These are phyloP conservation scores for Eublepharis macularius DNA, from an alignment of 2,113 vertebrate genomes.

Conservation along the genomic window DNA sequence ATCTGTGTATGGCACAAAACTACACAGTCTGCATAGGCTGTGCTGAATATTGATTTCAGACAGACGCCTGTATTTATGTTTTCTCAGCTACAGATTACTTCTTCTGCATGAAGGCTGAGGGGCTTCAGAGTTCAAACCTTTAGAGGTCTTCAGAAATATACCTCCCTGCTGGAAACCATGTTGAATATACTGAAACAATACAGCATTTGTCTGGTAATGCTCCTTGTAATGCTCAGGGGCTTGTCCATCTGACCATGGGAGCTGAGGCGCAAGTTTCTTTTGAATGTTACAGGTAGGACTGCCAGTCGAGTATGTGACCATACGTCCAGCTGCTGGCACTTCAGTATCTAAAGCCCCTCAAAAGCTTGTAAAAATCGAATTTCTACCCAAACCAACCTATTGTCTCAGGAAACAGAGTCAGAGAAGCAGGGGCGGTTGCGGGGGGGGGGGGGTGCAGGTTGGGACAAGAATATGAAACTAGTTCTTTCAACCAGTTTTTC, in stretches of 20 bases:
- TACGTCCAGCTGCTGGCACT: not conserved
- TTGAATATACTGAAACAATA: not conserved
- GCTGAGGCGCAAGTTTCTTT: not conserved
- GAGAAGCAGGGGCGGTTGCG: not conserved
- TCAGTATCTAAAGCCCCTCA: not conserved
- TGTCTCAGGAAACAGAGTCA: not conserved
- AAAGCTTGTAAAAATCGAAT: not conserved
- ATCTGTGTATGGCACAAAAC: not conserved
- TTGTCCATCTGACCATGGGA: not conserved
- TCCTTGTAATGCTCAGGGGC: not conserved
- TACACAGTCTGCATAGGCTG: not conserved
- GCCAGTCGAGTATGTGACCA: not conserved
- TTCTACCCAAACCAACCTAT: not conserved
- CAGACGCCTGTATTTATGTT: not conserved
- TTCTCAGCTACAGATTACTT: not conserved
- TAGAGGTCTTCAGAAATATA: not conserved
- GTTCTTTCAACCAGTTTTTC: not conserved
- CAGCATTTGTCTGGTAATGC: not conserved
- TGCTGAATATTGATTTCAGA: not conserved
- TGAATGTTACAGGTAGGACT: not conserved
- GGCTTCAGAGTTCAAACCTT: not conserved
- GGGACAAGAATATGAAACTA: not conserved
- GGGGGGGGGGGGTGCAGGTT: not conserved
- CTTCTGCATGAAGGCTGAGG: not conserved
- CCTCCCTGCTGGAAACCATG: not conserved